A percentile compares a stretch with the other conserved stretches of the same genome.
phyloP scores from a whole-genome alignment of 2,113 vertebrate species.

The Malurus alboscapulatus region DNA sequence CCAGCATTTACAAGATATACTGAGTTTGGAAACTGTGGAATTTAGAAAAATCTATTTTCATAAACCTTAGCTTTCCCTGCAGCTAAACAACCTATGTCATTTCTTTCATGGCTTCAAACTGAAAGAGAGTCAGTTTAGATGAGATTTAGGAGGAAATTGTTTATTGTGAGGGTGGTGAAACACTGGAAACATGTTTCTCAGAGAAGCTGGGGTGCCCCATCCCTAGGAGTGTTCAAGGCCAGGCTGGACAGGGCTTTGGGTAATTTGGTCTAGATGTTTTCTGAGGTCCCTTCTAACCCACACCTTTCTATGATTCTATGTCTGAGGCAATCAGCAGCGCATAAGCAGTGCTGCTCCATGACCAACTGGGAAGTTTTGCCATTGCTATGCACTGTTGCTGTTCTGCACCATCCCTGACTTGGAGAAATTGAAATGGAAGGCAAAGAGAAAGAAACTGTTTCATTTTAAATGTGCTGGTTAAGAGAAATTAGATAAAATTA shows the following conservation, averaged over 20 bases:
- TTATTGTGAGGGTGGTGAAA: neutral
- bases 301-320: neutral
- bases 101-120: neutral
- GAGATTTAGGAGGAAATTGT: neutral
- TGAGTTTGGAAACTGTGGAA: neutral
- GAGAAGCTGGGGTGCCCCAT: neutral
- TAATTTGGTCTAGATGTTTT: neutral
- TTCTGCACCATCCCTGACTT: neutral
- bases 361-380: neutral
- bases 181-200: neutral
- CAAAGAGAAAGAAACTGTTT: neutral
- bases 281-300: neutral
- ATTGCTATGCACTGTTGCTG: neutral
- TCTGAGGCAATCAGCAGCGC: neutral
- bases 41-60: neutral
- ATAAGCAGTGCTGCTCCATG: neutral
- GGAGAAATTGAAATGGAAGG: neutral
- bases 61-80: rapidly evolving
- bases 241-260: neutral
- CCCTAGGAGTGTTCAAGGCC: neutral
- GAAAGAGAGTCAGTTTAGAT: neutral
- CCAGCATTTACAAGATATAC: neutral
- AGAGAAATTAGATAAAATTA: neutral
- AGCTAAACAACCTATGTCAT: neutral
- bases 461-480: neutral